Evolutionary conservation across 2,797 vertebrate genomes (phyloP).

Genomic region (Thunnus albacares): DNA sequence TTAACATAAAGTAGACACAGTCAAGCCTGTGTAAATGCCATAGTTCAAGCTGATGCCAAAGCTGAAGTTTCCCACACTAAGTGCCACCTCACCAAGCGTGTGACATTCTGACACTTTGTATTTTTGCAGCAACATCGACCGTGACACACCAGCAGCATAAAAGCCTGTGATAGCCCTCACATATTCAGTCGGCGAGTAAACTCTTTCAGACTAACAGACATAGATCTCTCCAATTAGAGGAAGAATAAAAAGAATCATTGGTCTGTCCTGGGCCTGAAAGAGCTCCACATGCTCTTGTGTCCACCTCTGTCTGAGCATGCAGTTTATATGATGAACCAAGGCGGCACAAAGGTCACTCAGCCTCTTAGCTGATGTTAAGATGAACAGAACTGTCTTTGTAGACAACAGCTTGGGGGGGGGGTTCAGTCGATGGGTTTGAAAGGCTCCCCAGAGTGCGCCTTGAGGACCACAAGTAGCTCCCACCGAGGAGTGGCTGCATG

Average conservation of each 20-base stretch:
- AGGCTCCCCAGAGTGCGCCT: constrained; percentile 35
- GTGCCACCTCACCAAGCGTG: constrained; percentile 4
- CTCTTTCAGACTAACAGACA: constrained; percentile 3
- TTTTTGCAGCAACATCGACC: constrained; percentile 1
- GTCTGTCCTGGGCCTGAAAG: neutral
- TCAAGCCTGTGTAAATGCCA: neutral
- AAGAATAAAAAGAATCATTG: constrained; percentile 13
- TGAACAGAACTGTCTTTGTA: constrained; percentile 15
- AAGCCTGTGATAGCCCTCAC: neutral
- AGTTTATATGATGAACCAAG: constrained; percentile 27
- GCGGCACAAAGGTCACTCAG: constrained; percentile 23
- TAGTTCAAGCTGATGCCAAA: constrained; percentile 4
- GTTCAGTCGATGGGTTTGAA: constrained; percentile 32
- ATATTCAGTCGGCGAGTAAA: neutral
- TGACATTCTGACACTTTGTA: constrained; percentile 4
- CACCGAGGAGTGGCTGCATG: constrained; percentile 2
- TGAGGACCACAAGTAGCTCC: constrained; percentile 26
- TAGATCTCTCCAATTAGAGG: neutral
- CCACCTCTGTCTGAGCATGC: neutral
- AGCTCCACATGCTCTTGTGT: constrained; percentile 6
- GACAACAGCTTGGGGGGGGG: constrained; percentile 36
- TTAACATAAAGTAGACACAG: constrained; percentile 9
- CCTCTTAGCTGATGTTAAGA: constrained; percentile 14
- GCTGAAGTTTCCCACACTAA: constrained; percentile 8
- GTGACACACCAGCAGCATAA: constrained; percentile 10